Conservation (phyloP, 2,797 vertebrate species). For the Orientallactaga sibirica region DNA sequence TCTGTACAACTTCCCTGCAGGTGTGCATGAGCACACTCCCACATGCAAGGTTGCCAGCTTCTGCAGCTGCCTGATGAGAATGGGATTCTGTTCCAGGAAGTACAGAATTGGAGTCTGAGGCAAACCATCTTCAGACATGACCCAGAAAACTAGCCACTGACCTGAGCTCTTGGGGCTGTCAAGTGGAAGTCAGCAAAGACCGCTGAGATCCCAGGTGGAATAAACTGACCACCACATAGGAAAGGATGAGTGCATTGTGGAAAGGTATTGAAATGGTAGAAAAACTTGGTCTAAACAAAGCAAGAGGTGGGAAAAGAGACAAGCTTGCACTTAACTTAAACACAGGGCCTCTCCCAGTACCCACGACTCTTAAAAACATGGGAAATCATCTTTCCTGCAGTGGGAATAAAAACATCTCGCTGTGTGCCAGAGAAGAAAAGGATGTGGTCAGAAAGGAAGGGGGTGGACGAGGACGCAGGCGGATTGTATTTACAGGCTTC, state of each 20-base stretch:
- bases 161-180: not conserved
- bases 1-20: not conserved
- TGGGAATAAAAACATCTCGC: not conserved
- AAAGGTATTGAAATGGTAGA: not conserved
- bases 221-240: not conserved
- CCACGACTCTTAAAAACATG: not conserved
- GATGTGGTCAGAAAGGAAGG: conserved; percentile 74
- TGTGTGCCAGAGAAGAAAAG: conserved; percentile 38
- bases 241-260: accelerated
- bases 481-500: conserved; percentile 60
- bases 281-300: not conserved
- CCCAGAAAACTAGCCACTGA: not conserved
- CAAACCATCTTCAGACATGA: not conserved
- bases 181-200: not conserved
- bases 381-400: conserved; percentile 18
- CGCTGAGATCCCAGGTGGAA: not conserved
- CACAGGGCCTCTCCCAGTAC: not conserved
- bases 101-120: not conserved
- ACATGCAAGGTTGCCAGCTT: accelerated
- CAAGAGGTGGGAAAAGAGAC: not conserved
- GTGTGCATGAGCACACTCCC: accelerated
- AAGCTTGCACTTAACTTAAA: not conserved
- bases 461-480: not conserved
- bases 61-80: not conserved
- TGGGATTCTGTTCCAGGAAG: not conserved